Base-by-base conservation (phyloP, 2,888 invertebrate genomes). In the Dyspetes luteomarginatus region DNA sequence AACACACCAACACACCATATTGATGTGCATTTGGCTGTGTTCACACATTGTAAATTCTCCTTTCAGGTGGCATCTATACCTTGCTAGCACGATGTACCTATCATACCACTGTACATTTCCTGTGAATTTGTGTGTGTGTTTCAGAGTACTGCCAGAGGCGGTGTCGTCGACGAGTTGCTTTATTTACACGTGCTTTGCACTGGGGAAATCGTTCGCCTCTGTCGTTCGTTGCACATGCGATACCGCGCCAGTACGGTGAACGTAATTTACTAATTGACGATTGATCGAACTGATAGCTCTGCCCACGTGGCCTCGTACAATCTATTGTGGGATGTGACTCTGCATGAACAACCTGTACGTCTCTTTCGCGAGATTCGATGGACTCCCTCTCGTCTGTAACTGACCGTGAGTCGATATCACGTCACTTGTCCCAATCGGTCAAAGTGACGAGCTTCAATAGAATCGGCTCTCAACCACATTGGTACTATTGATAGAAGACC, bases 261-360 rank as follows among this genome's bases (percentile, higher is more conserved):
- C 72, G 82, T 82, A 83, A 85, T 86, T 85, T 83, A 82, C 84
- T 86, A 86, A 86, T 84, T 86, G 86, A 82, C 83, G 82, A 83
- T 84, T 84, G 84, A 86, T 86, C 83, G 84, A 81, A 79, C 52
- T 78, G 64, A n/a, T n/a, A n/a, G 80, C 74, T 81, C 62, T 68
- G 58, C 62, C 65, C 69, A 79, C 58, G 52, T 52, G 45, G 55
- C 43, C 24, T 45, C 24, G 30, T 58, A 19, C 60, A 30, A 19
- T n/a, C n/a, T 9, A 26, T 65, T 36, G 65, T 19, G 12, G 12
- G 15, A 0, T 45, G 17, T 17, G 48, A 19, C 3, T 48, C 45
- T 1, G 19, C 15, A 48, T 17, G 12, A 1, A 36, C 12, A 36
- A 12, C 12, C 36, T 12, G 12, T 36, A 36, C 12, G 12, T 36